Conservation (phyloP, 2,113 vertebrate genomes). For the Tapirus terrestris region DNA sequence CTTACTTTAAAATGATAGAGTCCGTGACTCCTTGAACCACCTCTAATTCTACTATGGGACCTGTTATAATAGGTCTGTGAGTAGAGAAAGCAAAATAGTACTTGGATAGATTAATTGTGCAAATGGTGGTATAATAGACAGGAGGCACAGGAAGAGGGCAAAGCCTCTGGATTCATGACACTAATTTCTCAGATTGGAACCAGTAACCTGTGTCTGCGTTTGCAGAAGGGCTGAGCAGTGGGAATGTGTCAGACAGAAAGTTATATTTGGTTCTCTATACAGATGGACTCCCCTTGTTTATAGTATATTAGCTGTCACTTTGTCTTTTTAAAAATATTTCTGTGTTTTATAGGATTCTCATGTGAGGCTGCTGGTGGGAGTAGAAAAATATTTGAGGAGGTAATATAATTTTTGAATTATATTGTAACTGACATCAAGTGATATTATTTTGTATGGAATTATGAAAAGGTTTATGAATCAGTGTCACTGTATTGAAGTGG, state of each 20-base stretch:
- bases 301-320: constrained; percentile 53
- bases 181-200: neutral
- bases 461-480: constrained; percentile 15
- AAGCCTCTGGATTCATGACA: neutral
- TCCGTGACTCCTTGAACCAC: neutral
- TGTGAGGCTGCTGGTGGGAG: neutral
- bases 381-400: constrained; percentile 14
- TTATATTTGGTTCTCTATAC: constrained; percentile 38
- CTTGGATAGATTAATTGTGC: neutral
- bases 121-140: constrained; percentile 11
- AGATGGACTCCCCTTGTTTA: constrained; percentile 31
- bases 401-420: constrained; percentile 40
- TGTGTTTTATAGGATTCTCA: constrained; percentile 4
- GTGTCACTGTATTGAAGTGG: neutral
- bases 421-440: neutral
- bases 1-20: neutral
- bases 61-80: neutral
- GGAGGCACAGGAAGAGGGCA: neutral
- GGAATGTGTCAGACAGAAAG: constrained; percentile 44
- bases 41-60: neutral
- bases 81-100: neutral
- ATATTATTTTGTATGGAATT: neutral
- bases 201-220: neutral
- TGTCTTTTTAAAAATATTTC: constrained; percentile 28
- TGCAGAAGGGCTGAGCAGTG: neutral